Conservation (phyloP, 2,888 invertebrate species). For the Myopa tessellatipennis region DNA sequence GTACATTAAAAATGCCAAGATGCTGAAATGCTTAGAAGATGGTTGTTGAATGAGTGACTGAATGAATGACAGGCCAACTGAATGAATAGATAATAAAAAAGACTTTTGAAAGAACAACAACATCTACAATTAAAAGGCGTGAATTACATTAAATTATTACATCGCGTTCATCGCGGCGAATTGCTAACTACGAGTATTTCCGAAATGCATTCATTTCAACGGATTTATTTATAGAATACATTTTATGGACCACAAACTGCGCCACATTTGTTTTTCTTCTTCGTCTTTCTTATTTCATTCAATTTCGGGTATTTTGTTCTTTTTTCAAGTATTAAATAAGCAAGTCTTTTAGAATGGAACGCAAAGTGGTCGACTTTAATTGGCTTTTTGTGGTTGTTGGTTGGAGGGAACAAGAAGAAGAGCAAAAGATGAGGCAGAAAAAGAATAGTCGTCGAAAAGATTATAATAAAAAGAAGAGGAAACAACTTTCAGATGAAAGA, state of each 20-base stretch:
- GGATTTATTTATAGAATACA: slow-evolving; percentile 21
- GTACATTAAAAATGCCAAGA: slow-evolving; percentile 25
- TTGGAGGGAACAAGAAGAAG: no score
- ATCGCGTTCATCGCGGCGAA: slow-evolving; percentile 12
- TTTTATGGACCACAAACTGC: slow-evolving; percentile 16
- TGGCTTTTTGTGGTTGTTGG: not conserved
- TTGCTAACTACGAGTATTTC: slow-evolving; percentile 7
- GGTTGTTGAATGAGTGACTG: not conserved
- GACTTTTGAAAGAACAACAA: not conserved
- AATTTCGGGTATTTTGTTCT: no score
- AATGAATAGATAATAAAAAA: no score
- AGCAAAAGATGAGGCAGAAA: no score
- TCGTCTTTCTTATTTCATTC: no score
- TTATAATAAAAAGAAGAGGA: not conserved
- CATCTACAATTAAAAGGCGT: slow-evolving; percentile 36
- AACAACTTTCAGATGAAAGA: no score
- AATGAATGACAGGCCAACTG: not conserved
- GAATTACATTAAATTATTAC: slow-evolving; percentile 42
- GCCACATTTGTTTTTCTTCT: not conserved
- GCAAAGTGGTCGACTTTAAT: slow-evolving; percentile 5
- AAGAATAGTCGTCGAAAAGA: not conserved
- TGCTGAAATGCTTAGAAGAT: slow-evolving; percentile 27
- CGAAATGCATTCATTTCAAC: slow-evolving; percentile 19
- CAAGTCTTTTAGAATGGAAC: no score
- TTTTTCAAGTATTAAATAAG: no score